Evolutionary conservation across 2,113 vertebrate genomes (phyloP).

Genomic region (Okapia johnstoni): DNA sequence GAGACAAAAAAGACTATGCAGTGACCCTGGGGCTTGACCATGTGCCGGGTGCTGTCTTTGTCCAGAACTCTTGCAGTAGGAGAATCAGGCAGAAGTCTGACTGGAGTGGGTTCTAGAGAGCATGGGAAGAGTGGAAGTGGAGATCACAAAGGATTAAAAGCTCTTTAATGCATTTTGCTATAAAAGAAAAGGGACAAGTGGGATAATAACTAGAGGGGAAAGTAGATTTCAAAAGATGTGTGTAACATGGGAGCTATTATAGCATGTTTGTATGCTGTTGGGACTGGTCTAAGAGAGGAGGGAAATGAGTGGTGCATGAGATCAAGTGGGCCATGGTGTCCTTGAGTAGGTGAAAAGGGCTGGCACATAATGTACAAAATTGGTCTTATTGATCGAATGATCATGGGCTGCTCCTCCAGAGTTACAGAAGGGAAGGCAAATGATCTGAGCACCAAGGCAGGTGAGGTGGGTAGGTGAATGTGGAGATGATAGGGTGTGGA

Average conservation of each 20-base stretch:
- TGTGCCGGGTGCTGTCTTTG: rapidly evolving
- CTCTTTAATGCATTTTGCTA: background rate
- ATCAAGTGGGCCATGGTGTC: background rate
- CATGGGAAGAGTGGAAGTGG: background rate
- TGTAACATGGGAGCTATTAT: rapidly evolving
- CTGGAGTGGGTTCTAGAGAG: background rate
- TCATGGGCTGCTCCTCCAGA: background rate
- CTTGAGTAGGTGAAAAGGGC: background rate
- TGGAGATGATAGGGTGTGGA: background rate
- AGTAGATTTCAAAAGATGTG: background rate
- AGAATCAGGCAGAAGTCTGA: background rate
- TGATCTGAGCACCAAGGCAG: background rate
- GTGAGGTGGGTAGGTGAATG: background rate
- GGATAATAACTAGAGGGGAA: background rate
- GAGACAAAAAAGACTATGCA: background rate
- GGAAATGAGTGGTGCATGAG: background rate
- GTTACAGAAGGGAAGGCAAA: background rate
- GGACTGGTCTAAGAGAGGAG: background rate
- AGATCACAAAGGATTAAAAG: background rate
- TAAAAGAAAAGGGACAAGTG: background rate
- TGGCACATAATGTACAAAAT: background rate
- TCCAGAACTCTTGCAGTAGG: background rate
- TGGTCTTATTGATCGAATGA: background rate
- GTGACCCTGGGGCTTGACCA: background rate
- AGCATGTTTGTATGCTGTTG: background rate